phyloP scores from a whole-genome alignment of 2,888 invertebrate genomes.

The Ectropis crepuscularia region DNA sequence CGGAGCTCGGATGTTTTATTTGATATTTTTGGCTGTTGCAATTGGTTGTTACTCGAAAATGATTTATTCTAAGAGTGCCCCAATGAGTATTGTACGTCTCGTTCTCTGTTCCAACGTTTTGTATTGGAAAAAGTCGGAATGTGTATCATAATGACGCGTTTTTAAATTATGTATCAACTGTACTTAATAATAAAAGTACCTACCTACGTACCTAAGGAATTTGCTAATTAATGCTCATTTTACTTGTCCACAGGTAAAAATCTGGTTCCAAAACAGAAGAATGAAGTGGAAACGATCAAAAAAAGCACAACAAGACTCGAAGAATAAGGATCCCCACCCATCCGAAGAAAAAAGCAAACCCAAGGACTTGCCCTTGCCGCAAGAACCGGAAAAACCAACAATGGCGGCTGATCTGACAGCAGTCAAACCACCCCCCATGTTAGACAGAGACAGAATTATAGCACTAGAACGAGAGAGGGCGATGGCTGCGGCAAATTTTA shows the following conservation, averaged over 20 bases:
- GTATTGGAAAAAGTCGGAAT: too few species aligned
- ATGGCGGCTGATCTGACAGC: conserved; percentile 76
- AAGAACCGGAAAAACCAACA: conserved; percentile 57
- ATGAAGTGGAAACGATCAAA: conserved; percentile 99
- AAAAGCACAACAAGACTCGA: conserved; percentile 96
- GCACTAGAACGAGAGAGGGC: conserved; percentile 77
- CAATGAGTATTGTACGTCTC: too few species aligned
- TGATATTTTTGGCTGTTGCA: background rate
- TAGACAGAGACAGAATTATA: conserved; percentile 81
- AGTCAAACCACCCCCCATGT: conserved; percentile 75
- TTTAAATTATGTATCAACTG: too few species aligned
- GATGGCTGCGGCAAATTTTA: conserved; percentile 80
- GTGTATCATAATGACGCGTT: too few species aligned
- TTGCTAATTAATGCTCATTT: background rate
- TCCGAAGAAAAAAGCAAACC: conserved; percentile 70
- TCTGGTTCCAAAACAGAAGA: conserved; percentile 99
- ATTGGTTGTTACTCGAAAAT: background rate
- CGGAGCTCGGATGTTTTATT: background rate
- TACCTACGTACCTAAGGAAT: too few species aligned
- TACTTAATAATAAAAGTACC: too few species aligned
- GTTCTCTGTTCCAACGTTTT: too few species aligned
- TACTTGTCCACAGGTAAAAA: conserved; percentile 91
- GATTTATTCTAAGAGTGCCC: too few species aligned
- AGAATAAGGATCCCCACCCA: conserved; percentile 78
- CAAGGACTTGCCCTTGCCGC: conserved; percentile 50